phyloP scores from a whole-genome alignment of 2,113 vertebrate genomes.

The crab-eating macaque (Macaca fascicularis) region T2T-MFA8v1.1 NC_088377.1:195008501-195009000 shows the following conservation, averaged over 20 bases:
- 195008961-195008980: rapidly evolving
- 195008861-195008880: neutral
- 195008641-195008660: neutral
- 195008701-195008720: neutral
- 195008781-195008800: neutral
- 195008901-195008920: neutral
- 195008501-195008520: neutral
- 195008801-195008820: neutral
- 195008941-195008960: rapidly evolving
- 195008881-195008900: neutral
- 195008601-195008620: neutral
- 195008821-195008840: neutral
- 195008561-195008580: neutral
- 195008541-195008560: neutral
- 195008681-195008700: neutral
- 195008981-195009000: neutral
- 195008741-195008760: neutral
- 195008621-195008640: neutral
- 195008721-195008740: neutral
- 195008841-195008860: rapidly evolving
- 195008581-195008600: rapidly evolving
- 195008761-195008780: rapidly evolving
- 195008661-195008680: neutral
- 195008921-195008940: too few species aligned
- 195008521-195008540: neutral